Base-by-base conservation (phyloP, 2,797 vertebrate genomes). In the Enteromius treurensis region DNA sequence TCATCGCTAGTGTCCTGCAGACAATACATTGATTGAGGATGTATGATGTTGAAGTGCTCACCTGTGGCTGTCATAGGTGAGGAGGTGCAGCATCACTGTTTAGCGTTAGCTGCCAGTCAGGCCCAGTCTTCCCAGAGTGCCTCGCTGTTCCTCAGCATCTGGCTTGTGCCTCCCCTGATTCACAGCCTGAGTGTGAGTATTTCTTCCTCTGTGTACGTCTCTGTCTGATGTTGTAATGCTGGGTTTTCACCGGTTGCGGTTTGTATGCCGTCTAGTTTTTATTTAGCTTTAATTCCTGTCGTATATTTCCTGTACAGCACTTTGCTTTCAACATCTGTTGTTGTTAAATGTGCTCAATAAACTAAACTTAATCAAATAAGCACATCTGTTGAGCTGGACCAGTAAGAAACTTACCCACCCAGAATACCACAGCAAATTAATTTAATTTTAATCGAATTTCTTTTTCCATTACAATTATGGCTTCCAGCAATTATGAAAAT, bases 71-170 rank as follows among this genome's bases (percentile, higher is more conserved):
- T 87, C 84, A 80, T 90, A 99, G 98, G 97, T 85, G 95, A 96
- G 86, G 96, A 97, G 3, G 92, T 98, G 0, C 97, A 98, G 91
- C 95, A 96, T 73, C 92, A 96, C 53, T 97, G 96, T 86, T 86
- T 98, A 88, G 90, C 95, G 8, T 88, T 99, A 84, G 94, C 96
- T 55, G 95, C 93, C 10, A 94, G 92, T 32, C 98, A 99, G 80
- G 92, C 94, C 29, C 97, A 96, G 79, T 96, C 96, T 2, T 99
- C 97, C 64, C 95, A 97, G 90, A 98, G 94, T 45, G 97, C 96
- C 1, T 92, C 96, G 34, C 91, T 96, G 19, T 96, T 99, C 60
- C 89, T 99, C 91, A 96, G 96, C 37, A 93, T 95, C 86, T 99
- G 98, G 98, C 86, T 97, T 37, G 92, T 90, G 0, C 95, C 96